Conservation (phyloP, 2,113 vertebrate species). For the Psammodynastes pulverulentus region DNA sequence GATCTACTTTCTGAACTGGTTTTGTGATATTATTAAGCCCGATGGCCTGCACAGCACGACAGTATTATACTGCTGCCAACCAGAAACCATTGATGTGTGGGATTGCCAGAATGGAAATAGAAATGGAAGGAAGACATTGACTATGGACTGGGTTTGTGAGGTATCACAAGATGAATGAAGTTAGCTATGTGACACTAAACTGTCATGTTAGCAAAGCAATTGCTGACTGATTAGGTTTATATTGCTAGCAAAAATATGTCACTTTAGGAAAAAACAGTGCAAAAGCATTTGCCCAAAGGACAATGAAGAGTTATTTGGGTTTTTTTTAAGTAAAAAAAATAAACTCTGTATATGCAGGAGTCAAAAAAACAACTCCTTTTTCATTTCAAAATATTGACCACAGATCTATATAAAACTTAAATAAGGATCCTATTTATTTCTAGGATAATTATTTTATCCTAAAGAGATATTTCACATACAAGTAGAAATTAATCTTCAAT, state of each 20-base stretch:
- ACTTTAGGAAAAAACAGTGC: neutral
- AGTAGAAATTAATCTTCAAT: neutral
- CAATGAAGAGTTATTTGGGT: neutral
- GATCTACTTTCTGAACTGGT: neutral
- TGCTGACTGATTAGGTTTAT: neutral
- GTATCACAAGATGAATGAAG: neutral
- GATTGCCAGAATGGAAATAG: neutral
- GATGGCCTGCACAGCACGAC: neutral
- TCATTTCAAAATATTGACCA: neutral
- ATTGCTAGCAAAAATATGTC: neutral
- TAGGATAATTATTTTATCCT: neutral
- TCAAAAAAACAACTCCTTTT: neutral
- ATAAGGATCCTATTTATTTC: neutral
- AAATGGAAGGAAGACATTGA: neutral
- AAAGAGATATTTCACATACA: neutral
- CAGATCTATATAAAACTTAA: neutral
- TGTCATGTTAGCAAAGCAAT: neutral
- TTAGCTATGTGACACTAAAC: neutral
- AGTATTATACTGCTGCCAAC: neutral
- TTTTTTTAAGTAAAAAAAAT: neutral
- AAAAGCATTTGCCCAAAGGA: neutral
- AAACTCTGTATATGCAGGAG: neutral
- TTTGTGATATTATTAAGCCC: neutral
- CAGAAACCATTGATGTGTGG: neutral
- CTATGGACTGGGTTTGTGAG: neutral